phyloP scores from a whole-genome alignment of 1,140 invertebrate species.

The Manduca sexta region DNA sequence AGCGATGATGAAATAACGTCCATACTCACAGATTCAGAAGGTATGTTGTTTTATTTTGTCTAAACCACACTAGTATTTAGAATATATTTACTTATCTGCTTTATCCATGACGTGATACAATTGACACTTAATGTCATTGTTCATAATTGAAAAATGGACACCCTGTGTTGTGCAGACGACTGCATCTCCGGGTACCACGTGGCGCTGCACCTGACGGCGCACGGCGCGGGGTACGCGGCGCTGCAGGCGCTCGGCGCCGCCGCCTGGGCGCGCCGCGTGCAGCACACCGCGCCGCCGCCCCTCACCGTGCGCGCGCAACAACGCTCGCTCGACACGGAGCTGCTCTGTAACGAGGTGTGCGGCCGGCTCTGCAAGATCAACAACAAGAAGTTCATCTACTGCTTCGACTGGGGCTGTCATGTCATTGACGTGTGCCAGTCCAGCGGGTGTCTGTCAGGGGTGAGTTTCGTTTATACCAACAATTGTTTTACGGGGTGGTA shows the following conservation, averaged over 20 bases:
- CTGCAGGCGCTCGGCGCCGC: conserved; percentile 56
- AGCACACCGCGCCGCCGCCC: conserved; percentile 18
- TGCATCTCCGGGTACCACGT: conserved; percentile 71
- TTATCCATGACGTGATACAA: neutral
- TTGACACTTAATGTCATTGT: neutral
- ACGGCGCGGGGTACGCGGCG: conserved; percentile 55
- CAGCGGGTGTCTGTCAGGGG: conserved; percentile 67
- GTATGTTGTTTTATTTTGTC: conserved; percentile 28
- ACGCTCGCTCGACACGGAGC: conserved; percentile 63
- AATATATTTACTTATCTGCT: too few species aligned
- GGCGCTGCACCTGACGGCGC: conserved; percentile 56
- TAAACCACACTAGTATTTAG: neutral
- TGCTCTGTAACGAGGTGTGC: conserved; percentile 69
- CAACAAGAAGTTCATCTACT: conserved; percentile 66
- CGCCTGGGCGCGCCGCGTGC: conserved; percentile 46
- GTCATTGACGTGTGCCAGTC: conserved; percentile 70
- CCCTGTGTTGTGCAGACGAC: conserved; percentile 42
- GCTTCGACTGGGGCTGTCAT: conserved; percentile 72
- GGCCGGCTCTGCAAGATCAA: conserved; percentile 56
- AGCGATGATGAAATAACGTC: conserved; percentile 72
- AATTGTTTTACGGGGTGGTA: too few species aligned
- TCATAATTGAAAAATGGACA: too few species aligned
- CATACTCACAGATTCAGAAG: conserved; percentile 70
- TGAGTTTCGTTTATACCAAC: conserved; percentile 25
- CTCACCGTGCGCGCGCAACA: conserved; percentile 58